Evolutionary conservation across 2,888 invertebrate species (phyloP).

Genomic region (Drosophila kanekoi): DNA sequence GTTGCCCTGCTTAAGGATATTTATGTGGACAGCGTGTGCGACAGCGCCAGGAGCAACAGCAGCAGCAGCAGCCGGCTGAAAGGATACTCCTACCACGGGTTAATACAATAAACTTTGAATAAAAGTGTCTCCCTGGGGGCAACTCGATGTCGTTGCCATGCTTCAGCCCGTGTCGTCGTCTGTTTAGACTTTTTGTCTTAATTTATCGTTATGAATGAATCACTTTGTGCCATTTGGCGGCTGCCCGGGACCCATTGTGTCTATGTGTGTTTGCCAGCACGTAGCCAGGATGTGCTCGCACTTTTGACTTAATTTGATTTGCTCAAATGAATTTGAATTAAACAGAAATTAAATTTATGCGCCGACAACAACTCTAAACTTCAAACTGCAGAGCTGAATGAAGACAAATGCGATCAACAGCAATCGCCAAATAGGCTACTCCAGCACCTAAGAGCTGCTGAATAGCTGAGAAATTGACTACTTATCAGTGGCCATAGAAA

Average conservation of each 20-base stretch:
- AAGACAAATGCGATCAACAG: slow-evolving; percentile 7
- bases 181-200: slow-evolving; percentile 63
- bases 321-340: slow-evolving; percentile 79
- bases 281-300: slow-evolving; percentile 67
- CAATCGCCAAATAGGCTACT: slow-evolving; percentile 6
- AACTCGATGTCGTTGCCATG: slow-evolving; percentile 44
- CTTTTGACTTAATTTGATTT: slow-evolving; percentile 81
- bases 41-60: slow-evolving; percentile 1
- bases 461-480: background rate
- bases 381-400: slow-evolving; percentile 24
- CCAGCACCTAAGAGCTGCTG: slow-evolving; percentile 1
- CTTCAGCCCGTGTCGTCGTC: slow-evolving; percentile 40
- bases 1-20: slow-evolving; percentile 62
- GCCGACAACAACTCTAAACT: slow-evolving; percentile 44
- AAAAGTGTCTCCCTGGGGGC: slow-evolving; percentile 66
- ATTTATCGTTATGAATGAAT: slow-evolving; percentile 79
- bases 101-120: slow-evolving; percentile 62
- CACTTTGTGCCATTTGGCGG: slow-evolving; percentile 60
- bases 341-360: slow-evolving; percentile 72
- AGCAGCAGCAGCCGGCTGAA: slow-evolving; percentile 13
- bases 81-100: slow-evolving; percentile 39
- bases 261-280: slow-evolving; percentile 54
- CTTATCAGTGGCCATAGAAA: background rate
- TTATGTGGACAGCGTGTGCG: slow-evolving; percentile 53
- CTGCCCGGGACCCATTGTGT: slow-evolving; percentile 29